Conservation (phyloP, 2,888 invertebrate species). For the Flexamia atlantica region DNA sequence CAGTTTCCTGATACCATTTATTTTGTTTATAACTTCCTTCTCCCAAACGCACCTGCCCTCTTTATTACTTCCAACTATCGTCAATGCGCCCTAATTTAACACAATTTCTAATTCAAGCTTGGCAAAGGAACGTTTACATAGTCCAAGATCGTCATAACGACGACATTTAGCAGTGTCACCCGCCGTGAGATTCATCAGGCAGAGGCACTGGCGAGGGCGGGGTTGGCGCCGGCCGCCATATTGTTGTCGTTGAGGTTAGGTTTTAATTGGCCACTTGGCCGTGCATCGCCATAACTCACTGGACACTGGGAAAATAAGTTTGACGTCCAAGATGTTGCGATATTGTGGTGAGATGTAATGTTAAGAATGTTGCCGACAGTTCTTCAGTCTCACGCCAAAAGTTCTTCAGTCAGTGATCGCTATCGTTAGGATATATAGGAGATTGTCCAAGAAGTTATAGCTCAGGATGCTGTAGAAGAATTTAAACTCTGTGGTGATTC, state of each 20-base stretch:
- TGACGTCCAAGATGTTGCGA: neutral
- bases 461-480: too few relatives aligned
- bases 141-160: constrained; percentile 16
- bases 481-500: too few relatives aligned
- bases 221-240: constrained; percentile 20
- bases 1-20: too few relatives aligned
- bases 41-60: too few relatives aligned
- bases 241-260: constrained; percentile 5
- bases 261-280: constrained; percentile 26
- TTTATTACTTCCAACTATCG: too few relatives aligned
- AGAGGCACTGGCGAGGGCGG: constrained; percentile 25
- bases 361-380: too few relatives aligned
- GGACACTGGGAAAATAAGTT: neutral
- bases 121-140: neutral
- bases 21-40: too few relatives aligned
- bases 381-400: too few relatives aligned
- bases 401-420: too few relatives aligned
- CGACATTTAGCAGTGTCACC: constrained; percentile 1
- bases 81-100: neutral
- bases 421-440: too few relatives aligned
- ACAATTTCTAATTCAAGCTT: constrained; percentile 22
- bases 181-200: constrained; percentile 12
- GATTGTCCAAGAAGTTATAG: too few relatives aligned
- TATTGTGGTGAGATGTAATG: too few relatives aligned
- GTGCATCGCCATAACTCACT: neutral